These are phyloP conservation scores for Clarias gariepinus DNA, from an alignment of 2,113 vertebrate genomes.

Conservation along the genomic window DNA sequence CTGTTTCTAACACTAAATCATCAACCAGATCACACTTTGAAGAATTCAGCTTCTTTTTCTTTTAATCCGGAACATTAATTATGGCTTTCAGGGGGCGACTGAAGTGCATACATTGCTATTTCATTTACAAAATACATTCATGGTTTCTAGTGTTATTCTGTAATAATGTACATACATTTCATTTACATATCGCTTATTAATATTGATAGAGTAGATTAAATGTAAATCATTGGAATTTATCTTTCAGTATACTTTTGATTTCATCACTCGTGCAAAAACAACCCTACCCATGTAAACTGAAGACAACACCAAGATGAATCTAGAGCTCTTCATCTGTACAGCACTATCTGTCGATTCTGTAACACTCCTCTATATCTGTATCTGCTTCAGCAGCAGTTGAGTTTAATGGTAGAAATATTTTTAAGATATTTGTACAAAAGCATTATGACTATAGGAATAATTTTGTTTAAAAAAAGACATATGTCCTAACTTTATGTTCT, in stretches of 20 bases:
- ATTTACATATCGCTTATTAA: slow-evolving; percentile 29
- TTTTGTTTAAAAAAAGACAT: slow-evolving; percentile 56
- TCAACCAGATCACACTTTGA: slow-evolving; percentile 54
- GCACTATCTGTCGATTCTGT: slow-evolving; percentile 48
- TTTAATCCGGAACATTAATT: slow-evolving; percentile 54
- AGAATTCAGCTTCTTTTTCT: slow-evolving; percentile 55
- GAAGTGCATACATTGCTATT: slow-evolving; percentile 59
- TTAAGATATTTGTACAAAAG: slow-evolving; percentile 53
- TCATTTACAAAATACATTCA: slow-evolving; percentile 21
- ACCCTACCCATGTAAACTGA: slow-evolving; percentile 29
- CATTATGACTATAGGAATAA: slow-evolving; percentile 56
- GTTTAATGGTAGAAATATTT: slow-evolving; percentile 53
- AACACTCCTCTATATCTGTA: slow-evolving; percentile 39
- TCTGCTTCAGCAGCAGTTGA: slow-evolving; percentile 38
- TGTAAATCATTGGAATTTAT: slow-evolving; percentile 30
- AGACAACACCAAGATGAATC: not conserved
- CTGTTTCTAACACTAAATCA: slow-evolving; percentile 54
- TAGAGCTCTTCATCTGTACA: slow-evolving; percentile 25
- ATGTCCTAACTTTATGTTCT: slow-evolving; percentile 59
- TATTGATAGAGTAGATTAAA: slow-evolving; percentile 32
- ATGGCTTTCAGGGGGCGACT: slow-evolving; percentile 62
- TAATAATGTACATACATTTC: slow-evolving; percentile 15
- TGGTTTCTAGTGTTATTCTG: slow-evolving; percentile 28
- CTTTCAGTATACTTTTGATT: slow-evolving; percentile 27
- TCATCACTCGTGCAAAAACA: slow-evolving; percentile 12